phyloP scores from a whole-genome alignment of 1,140 invertebrate genomes.

The Dolichoris vasculosae region DNA sequence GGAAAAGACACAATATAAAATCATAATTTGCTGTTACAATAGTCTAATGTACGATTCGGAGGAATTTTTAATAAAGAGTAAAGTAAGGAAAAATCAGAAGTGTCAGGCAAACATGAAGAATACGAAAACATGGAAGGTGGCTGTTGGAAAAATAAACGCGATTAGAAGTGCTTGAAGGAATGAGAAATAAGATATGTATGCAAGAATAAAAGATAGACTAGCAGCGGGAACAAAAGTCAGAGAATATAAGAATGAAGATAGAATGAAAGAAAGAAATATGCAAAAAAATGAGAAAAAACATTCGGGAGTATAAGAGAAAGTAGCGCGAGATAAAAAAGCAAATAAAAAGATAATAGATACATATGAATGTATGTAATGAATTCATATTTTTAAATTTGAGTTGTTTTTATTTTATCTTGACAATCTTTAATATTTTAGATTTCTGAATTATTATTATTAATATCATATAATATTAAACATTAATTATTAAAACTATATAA shows the following conservation, averaged over 20 bases:
- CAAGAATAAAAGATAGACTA: neutral
- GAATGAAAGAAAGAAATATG: neutral
- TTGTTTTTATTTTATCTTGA: neutral
- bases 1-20: too few relatives aligned
- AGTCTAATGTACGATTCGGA: neutral
- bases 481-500: too few relatives aligned
- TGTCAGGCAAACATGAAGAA: neutral
- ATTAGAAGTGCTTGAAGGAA: neutral
- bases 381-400: slow-evolving; percentile 9
- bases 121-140: neutral
- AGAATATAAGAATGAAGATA: neutral
- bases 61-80: neutral
- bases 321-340: neutral
- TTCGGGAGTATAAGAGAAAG: neutral
- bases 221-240: neutral
- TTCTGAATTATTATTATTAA: too few relatives aligned
- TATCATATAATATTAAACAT: too few relatives aligned
- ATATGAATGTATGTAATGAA: slow-evolving; percentile 1
- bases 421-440: neutral
- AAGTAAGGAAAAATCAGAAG: neutral
- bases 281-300: neutral
- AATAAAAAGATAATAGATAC: neutral
- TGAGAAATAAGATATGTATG: neutral
- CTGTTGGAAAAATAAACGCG: neutral
- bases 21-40: neutral